These are phyloP conservation scores for Caenorhabditis macrosperma DNA, from an alignment of 2,888 invertebrate species.

Conservation along the genomic window DNA sequence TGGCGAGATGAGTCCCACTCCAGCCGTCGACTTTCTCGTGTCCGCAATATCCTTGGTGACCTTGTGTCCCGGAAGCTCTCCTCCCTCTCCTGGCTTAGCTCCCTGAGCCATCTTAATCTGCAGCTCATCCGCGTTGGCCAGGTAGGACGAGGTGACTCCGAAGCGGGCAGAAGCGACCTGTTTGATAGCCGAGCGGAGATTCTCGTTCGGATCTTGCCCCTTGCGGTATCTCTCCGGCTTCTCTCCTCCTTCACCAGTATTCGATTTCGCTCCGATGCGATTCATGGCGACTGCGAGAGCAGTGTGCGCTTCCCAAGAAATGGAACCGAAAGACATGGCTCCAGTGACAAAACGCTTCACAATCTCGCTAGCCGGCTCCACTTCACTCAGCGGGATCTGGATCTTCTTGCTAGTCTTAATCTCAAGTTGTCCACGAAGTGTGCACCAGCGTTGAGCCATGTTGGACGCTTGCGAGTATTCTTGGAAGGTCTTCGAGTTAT, in stretches of 20 bases:
- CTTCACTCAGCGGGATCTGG: constrained; percentile 89
- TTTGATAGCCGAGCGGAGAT: constrained; percentile 94
- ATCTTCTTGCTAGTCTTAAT: constrained; percentile 87
- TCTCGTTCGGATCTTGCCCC: constrained; percentile 88
- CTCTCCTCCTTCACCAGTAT: constrained; percentile 96
- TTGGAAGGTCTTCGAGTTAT: constrained; percentile 89
- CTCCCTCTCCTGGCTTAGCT: constrained; percentile 98
- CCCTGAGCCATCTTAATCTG: constrained; percentile 99
- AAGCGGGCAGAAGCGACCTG: constrained; percentile 96
- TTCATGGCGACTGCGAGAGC: constrained; percentile 98
- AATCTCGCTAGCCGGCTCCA: constrained; percentile 94
- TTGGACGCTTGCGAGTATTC: constrained; percentile 90
- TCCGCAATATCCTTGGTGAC: constrained; percentile 94
- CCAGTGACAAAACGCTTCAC: constrained; percentile 95
- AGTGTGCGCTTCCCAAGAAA: constrained; percentile 95
- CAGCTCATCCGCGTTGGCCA: constrained; percentile 96
- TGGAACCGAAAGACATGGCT: constrained; percentile 97
- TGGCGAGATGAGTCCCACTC: constrained; percentile 97
- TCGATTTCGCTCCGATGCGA: constrained; percentile 95
- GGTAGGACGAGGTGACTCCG: constrained; percentile 96
- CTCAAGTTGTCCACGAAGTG: constrained; percentile 90
- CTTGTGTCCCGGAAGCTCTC: constrained; percentile 92
- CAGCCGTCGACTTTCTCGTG: constrained; percentile 95
- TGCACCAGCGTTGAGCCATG: constrained; percentile 85
- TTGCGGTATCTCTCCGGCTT: constrained; percentile 84